Base-by-base conservation (phyloP, 2,113 vertebrate genomes). In the Nesogale talazaci region DNA sequence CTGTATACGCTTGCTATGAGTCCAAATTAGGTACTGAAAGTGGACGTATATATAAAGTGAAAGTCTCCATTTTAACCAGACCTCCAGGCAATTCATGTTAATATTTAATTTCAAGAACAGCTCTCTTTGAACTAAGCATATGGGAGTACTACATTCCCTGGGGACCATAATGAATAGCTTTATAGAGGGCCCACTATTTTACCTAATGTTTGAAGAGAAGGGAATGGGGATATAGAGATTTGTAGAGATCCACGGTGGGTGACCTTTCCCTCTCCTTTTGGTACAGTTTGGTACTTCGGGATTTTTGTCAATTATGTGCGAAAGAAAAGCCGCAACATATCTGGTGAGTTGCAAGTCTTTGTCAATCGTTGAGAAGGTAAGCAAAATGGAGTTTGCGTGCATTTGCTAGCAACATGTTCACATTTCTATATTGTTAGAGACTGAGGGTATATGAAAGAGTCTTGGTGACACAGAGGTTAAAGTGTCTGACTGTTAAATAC, bases 251-350 rank as follows among this genome's bases (percentile, higher is more conserved):
- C 56, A 95, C 34, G 78, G 25, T 11, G 0, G 0, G 25, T 11
- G 0, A 0, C 16, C n/a, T 9, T 36, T 1, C 15, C 1, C 16
- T 87, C 46, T 38, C 46, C 38, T 6, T 91, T 94, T 90, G 91
- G 81, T 9, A 92, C 94, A 97, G 96, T 97, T 97, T 79, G 38
- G 38, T 52, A n/a, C 83, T 88, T 95, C 96, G 79, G 96, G 96
- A 94, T 19, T 94, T 88, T 89, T 96, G 40, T 92, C 96, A 76
- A 0, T 97, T 83, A 36, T 91, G 8, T 91, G 78, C 10, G 95
- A 96, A 88, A 82, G 42, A 27, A 91, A 89, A 59, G 67, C 61
- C 10, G 1, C 46, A 23, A 2, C 16, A 1, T 94, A 89, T 86
- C 81, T 96, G 96, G 96, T 97, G 78, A 96, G 96, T 97, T 65